Conservation (phyloP, 1,140 invertebrate species). For the Drosophila setifemur region DNA sequence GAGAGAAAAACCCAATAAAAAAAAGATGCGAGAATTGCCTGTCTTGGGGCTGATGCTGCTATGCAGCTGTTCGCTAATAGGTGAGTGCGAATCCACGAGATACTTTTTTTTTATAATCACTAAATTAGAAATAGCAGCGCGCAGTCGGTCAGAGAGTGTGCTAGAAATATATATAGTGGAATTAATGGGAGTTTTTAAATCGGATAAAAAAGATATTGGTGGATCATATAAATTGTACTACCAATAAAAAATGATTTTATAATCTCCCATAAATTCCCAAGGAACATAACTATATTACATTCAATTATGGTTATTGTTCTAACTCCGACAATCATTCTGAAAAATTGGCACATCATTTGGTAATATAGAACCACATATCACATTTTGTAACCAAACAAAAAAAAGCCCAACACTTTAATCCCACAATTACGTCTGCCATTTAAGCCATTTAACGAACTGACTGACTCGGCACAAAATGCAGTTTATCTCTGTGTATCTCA, state of each 20-base stretch:
- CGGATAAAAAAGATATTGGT: too few relatives aligned
- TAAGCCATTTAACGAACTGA: neutral
- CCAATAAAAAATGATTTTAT: too few relatives aligned
- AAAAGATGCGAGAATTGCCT: slow-evolving; percentile 65
- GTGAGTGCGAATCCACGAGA: slow-evolving; percentile 44
- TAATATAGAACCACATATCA: neutral
- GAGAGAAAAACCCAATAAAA: slow-evolving; percentile 17
- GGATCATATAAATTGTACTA: too few relatives aligned
- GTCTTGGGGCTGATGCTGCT: slow-evolving; percentile 44
- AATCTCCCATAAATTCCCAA: too few relatives aligned
- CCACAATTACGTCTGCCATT: neutral
- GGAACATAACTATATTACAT: too few relatives aligned
- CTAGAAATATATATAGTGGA: neutral
- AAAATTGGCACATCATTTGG: slow-evolving; percentile 13
- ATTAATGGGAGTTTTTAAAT: neutral
- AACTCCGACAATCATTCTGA: neutral
- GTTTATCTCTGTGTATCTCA: slow-evolving; percentile 19
- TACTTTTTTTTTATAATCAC: slow-evolving; percentile 55
- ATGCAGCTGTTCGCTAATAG: slow-evolving; percentile 70
- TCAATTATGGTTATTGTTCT: neutral
- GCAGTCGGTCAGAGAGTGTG: neutral
- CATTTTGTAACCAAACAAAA: slow-evolving; percentile 1
- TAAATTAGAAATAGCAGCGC: slow-evolving; percentile 18
- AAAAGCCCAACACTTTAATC: neutral
- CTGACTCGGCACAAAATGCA: neutral